Evolutionary conservation across 2,888 invertebrate genomes (phyloP), one percentile per base, ranked within the genome.

Genomic region (Choristoneura rosaceana): DNA sequence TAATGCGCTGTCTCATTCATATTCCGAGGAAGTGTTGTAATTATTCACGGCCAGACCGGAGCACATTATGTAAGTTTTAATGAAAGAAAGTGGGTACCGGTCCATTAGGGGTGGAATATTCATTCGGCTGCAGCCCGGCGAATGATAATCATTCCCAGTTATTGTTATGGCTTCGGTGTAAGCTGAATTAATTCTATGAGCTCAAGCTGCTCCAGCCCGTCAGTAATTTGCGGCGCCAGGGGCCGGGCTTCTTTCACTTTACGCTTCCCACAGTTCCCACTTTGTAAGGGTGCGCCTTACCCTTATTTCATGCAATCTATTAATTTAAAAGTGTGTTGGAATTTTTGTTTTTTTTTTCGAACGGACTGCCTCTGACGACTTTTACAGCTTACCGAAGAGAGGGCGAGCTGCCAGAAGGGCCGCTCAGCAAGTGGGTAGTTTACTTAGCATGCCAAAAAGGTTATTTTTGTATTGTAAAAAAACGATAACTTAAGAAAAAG

Each of bases 61-160:
- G 79, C 80, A 83, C 82, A 84, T 87, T 85, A 87, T 85, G 86
- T 85, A 85, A 87, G 86, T 88, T 86, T 85, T 87, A 87, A 87
- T 87, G 86, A 87, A 87, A 87, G 87, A 87, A 87, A 85, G 83
- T 71, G 64, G 71, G 71, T 85, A 85, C 81, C 80, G 82, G 81
- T 84, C 84, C 84, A 87, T 88, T 87, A 84, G 80, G 77, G 78
- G 82, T 70, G 82, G 86, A 88, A 88, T 87, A 88, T 87, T 88
- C 87, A 87, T 87, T 87, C 80, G 80, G 81, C 78, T 77, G 70
- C 74, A 77, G 77, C 79, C 79, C 79, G 82, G 74, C 75, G 85
- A 84, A 84, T 85, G 84, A 84, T 84, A 84, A 87, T 86, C 84
- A 86, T 84, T 86, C 84, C 83, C 82, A 83, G 86, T 85, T 87